A percentile compares a stretch with the other conserved stretches of the same genome.
These are phyloP conservation scores for Bovichtus diacanthus DNA, from an alignment of 2,797 vertebrate species.

Conservation along the genomic window DNA sequence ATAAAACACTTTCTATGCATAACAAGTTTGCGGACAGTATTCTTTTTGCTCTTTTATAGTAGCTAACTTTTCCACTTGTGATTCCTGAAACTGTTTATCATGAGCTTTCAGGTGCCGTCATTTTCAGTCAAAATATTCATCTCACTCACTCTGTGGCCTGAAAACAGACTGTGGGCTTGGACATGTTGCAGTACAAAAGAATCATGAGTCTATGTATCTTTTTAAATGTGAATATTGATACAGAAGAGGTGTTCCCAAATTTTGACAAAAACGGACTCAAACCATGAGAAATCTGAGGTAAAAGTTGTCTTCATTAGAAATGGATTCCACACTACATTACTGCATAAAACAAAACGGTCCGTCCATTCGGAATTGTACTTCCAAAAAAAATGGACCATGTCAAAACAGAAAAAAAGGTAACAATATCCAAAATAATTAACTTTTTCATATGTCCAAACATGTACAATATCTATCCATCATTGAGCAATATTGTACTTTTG, in stretches of 20 bases:
- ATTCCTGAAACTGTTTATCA: conserved; percentile 18
- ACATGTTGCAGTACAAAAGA: conserved; percentile 62
- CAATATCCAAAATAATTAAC: conserved; percentile 77
- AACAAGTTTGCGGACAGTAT: conserved; percentile 65
- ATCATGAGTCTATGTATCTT: conserved; percentile 60
- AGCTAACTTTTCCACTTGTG: conserved; percentile 28
- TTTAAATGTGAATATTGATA: conserved; percentile 68
- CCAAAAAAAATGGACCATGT: conserved; percentile 67
- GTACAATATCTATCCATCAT: conserved; percentile 53
- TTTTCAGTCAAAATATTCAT: conserved; percentile 44
- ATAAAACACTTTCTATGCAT: conserved; percentile 76
- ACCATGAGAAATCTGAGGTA: conserved; percentile 86
- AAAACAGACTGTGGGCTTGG: conserved; percentile 57
- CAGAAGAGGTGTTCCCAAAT: conserved; percentile 68
- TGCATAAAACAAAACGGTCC: conserved; percentile 80
- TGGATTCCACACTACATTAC: conserved; percentile 83
- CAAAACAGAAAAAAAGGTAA: conserved; percentile 79
- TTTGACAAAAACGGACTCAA: conserved; percentile 74
- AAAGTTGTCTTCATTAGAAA: conserved; percentile 88
- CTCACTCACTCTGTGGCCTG: conserved; percentile 58
- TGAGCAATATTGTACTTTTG: conserved; percentile 73
- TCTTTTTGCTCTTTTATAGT: conserved; percentile 40
- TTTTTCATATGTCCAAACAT: conserved; percentile 61
- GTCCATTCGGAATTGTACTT: conserved; percentile 68
- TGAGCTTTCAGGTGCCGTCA: conserved; percentile 32